Conservation (phyloP, 2,113 vertebrate genomes). For the Vombatus ursinus region DNA sequence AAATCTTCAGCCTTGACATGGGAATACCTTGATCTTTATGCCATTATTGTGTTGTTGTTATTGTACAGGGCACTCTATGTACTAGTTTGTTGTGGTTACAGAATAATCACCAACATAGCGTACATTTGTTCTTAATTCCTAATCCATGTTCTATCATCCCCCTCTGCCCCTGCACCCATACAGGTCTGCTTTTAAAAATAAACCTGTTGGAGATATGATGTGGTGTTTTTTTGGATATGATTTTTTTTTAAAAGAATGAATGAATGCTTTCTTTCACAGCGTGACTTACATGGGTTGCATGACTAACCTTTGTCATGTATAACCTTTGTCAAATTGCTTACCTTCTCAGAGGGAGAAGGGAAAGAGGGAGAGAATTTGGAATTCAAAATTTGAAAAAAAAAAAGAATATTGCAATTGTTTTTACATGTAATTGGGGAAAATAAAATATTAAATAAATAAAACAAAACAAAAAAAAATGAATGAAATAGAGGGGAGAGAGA, state of each 20-base stretch:
- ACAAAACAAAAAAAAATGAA: background rate
- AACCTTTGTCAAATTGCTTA: background rate
- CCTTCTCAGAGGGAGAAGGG: background rate
- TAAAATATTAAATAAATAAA: background rate
- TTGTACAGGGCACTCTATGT: background rate
- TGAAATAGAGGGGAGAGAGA: background rate
- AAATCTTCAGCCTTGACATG: background rate
- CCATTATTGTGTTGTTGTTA: background rate
- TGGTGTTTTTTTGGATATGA: no score
- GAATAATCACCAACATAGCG: background rate
- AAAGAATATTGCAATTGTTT: background rate
- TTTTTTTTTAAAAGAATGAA: background rate
- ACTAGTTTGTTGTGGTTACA: background rate
- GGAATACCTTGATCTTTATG: background rate
- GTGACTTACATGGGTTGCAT: background rate
- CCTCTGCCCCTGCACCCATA: background rate
- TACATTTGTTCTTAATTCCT: background rate
- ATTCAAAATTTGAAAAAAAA: background rate
- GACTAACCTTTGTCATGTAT: background rate
- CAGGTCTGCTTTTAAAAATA: background rate
- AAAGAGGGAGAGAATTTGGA: background rate
- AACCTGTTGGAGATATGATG: background rate
- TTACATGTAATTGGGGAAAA: background rate
- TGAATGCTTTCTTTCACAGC: background rate
- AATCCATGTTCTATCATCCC: accelerated